These are phyloP conservation scores for Allobates femoralis DNA, from an alignment of 2,797 vertebrate genomes.

Conservation along the genomic window DNA sequence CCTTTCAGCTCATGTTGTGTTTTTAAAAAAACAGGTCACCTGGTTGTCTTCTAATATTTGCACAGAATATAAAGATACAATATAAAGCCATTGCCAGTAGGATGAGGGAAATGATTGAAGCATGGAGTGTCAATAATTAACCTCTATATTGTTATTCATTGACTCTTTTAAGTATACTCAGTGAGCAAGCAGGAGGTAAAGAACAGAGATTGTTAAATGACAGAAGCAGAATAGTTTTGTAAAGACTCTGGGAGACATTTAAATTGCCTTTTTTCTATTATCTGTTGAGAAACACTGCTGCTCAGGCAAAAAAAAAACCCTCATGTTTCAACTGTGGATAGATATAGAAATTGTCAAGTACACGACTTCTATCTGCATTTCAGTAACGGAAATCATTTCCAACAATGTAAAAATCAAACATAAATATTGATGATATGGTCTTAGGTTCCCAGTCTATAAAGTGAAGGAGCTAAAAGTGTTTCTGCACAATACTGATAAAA, in stretches of 20 bases:
- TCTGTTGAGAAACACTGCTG: neutral
- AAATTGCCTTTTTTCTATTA: slow-evolving; percentile 2
- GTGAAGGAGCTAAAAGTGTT: neutral
- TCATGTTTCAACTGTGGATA: neutral
- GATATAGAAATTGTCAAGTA: neutral
- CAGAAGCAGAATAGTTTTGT: slow-evolving; percentile 35
- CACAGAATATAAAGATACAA: slow-evolving; percentile 23
- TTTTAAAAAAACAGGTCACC: slow-evolving; percentile 31
- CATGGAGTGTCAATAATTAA: slow-evolving; percentile 40
- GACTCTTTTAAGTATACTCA: slow-evolving; percentile 38
- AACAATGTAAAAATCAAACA: neutral
- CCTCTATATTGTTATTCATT: slow-evolving; percentile 37
- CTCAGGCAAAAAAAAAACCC: neutral
- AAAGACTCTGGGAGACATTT: slow-evolving; percentile 15
- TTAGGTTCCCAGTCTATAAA: neutral
- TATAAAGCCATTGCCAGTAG: slow-evolving; percentile 15
- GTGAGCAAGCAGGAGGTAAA: slow-evolving; percentile 23
- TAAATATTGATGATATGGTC: neutral
- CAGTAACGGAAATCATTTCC: neutral
- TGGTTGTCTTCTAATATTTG: slow-evolving; percentile 15
- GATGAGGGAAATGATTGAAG: neutral
- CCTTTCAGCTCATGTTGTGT: slow-evolving; percentile 9
- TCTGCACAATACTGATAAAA: neutral
- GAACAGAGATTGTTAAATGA: slow-evolving; percentile 20
- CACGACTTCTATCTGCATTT: neutral